A percentile compares a stretch with the other conserved stretches of the same genome.
These are phyloP conservation scores for Zaprionus bogoriensis DNA, from an alignment of 2,888 invertebrate genomes.

Conservation along the genomic window DNA sequence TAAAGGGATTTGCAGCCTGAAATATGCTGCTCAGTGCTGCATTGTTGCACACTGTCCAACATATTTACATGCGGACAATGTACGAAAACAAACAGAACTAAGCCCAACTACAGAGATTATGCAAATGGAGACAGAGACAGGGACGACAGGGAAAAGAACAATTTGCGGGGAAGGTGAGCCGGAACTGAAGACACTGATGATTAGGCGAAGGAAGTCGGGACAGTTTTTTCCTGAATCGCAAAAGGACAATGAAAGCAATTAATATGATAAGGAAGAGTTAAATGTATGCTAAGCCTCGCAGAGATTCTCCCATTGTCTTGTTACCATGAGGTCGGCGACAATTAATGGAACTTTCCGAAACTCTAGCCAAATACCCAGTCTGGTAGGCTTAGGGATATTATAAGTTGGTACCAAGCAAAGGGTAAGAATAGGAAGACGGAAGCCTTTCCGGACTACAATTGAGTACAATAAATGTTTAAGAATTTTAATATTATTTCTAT, in stretches of 20 bases:
- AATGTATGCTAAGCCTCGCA: not conserved
- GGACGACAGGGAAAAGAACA: conserved; percentile 33
- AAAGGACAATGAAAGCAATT: not conserved
- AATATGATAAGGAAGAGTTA: not conserved
- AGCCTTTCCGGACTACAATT: no score
- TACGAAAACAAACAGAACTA: conserved; percentile 18
- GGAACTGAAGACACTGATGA: conserved; percentile 1
- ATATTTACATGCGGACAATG: conserved; percentile 23
- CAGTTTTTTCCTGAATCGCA: not conserved
- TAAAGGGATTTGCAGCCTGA: conserved; percentile 64
- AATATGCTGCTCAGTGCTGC: conserved; percentile 19
- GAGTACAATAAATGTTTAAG: no score
- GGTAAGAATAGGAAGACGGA: no score
- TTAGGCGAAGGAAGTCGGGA: not conserved
- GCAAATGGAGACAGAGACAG: conserved; percentile 13
- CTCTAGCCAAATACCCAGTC: no score
- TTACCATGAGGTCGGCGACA: no score
- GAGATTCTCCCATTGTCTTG: no score
- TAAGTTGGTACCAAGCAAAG: no score
- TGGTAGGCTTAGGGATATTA: no score
- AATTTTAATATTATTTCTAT: no score
- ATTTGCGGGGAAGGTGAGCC: conserved; percentile 13
- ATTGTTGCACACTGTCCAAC: conserved; percentile 38
- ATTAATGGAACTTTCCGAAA: no score
- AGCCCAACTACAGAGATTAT: conserved; percentile 21